Base-by-base conservation (phyloP, 2,888 invertebrate genomes). In the Hedya salicella region DNA sequence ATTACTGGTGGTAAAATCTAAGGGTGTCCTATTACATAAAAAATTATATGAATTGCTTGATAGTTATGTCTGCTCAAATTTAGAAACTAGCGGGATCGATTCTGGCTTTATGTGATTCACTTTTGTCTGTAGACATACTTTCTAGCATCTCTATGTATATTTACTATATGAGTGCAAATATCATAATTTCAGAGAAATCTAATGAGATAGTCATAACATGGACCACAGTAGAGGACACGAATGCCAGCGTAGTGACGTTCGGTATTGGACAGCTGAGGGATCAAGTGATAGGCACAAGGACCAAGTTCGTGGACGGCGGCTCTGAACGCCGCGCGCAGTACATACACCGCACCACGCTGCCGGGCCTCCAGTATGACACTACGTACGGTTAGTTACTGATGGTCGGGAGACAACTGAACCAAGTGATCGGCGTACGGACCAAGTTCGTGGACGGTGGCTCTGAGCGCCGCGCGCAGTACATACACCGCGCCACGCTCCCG, bases 181-280 rank as follows among this genome's bases (percentile, higher is more conserved):
- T n/a, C 13, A 11, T 36, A 0, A 30, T 25, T 86, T 46, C 84
- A 95, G 95, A 95, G 70, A 93, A 93, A 77, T 86, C 93, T 56
- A 93, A 92, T 70, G 95, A 96, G 75, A 95, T 97, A 71, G 94
- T 95, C 21, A 95, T 97, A 30, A 97, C 97, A 70, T 97, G 97
- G 97, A 95, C 95, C 1, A 97, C 97, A 8, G 94, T 94, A 78
- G 94, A 95, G 78, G 88, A 95, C 72, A 95, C 96, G 0, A 74
- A 88, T 13, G 90, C 93, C 67, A 95, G 96, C 0, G 76, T 95
- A 25, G 97, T 97, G 25, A 95, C 96, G 82, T 97, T 95, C 82
- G 97, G 97, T 0, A 93, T 94, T 68, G 88, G 86, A 3, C 93
- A 93, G n/a, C 89, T 95, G 76, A 84, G 94, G 69, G 80, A 93